These are phyloP conservation scores for Zosterops lateralis DNA, from an alignment of 2,113 vertebrate genomes.

Conservation along the genomic window DNA sequence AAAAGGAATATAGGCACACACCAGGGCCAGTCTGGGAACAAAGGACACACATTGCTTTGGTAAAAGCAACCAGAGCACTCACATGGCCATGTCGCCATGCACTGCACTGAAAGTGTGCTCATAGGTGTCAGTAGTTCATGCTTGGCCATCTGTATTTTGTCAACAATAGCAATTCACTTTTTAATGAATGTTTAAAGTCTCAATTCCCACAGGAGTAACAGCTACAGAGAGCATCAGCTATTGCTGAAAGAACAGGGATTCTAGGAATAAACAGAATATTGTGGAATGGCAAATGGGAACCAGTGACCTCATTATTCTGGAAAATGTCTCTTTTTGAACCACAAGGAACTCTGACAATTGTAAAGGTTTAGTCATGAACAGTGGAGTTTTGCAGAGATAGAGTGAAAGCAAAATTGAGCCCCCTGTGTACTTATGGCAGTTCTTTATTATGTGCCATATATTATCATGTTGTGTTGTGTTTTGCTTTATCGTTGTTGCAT, in stretches of 20 bases:
- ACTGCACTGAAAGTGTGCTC: slow-evolving; percentile 13
- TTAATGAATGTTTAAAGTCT: slow-evolving; percentile 68
- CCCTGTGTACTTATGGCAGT: slow-evolving; percentile 32
- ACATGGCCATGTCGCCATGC: neutral
- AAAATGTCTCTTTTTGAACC: slow-evolving; percentile 62
- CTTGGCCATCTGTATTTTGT: slow-evolving; percentile 67
- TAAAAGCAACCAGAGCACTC: slow-evolving; percentile 4
- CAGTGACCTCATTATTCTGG: slow-evolving; percentile 61
- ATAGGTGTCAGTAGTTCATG: slow-evolving; percentile 44
- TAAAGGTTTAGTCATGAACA: slow-evolving; percentile 40
- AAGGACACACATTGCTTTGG: neutral
- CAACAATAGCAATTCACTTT: slow-evolving; percentile 66
- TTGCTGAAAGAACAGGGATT: slow-evolving; percentile 62
- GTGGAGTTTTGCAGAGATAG: slow-evolving; percentile 47
- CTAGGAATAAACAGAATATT: slow-evolving; percentile 62
- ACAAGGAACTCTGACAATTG: slow-evolving; percentile 54
- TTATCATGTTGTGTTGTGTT: slow-evolving; percentile 53
- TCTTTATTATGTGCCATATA: slow-evolving; percentile 56
- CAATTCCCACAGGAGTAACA: slow-evolving; percentile 31
- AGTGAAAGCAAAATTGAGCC: slow-evolving; percentile 57
- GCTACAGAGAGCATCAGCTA: slow-evolving; percentile 59
- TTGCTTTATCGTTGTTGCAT: slow-evolving; percentile 48
- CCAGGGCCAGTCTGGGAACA: neutral
- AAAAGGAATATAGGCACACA: neutral
- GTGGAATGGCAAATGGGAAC: slow-evolving; percentile 43